Base-by-base conservation (phyloP, 2,888 invertebrate genomes). In the Parthenolecanium corni region DNA sequence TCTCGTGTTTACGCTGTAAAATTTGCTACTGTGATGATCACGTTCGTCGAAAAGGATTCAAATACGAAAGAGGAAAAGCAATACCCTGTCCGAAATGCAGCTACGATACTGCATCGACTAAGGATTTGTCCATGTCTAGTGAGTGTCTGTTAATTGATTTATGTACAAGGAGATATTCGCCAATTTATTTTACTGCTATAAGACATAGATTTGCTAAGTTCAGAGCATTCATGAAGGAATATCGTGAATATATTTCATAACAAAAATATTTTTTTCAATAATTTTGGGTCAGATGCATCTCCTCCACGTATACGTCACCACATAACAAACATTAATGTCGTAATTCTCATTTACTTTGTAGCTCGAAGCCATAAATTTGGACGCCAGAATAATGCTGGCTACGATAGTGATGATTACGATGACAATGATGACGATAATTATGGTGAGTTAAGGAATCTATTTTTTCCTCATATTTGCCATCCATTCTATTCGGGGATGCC, bases 1-100 rank as follows among this genome's bases (percentile, higher is more conserved):
- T 91, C 77, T 93, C 94, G 3, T 96, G 95, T 73, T 79, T 96
- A 70, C 83, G 90, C 70, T 96, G 96, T 77, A 96, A 96, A 77
- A 86, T 86, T 2, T 95, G 94, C 75, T 96, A 89, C 76, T 96
- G 95, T 75, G 94, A 94, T 70, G 95, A 95, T 76, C 95, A 96
- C 76, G 93, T 95, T 65, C 81, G 85, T 63, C 83, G 95, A 66
- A 90, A 90, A 76, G 90, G 90, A 2, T 87, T 90, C 71, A 91
- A 90, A 71, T 89, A 89, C 72, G 85, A 84, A 16, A 87, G 87
- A 71, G 86, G 86, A 69, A 86, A 86, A 71, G 76, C 83, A 5
- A 82, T 89, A 71, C 94, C 95, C 14, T 96, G 95, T 72, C 95
- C 96, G 25, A 93, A 93, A 76, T 96, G 95, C 78, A 82, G 85